A percentile compares a stretch with the other conserved stretches of the same genome.
These are phyloP conservation scores for Xylocampa areola DNA, from an alignment of 2,888 invertebrate species.

Conservation along the genomic window DNA sequence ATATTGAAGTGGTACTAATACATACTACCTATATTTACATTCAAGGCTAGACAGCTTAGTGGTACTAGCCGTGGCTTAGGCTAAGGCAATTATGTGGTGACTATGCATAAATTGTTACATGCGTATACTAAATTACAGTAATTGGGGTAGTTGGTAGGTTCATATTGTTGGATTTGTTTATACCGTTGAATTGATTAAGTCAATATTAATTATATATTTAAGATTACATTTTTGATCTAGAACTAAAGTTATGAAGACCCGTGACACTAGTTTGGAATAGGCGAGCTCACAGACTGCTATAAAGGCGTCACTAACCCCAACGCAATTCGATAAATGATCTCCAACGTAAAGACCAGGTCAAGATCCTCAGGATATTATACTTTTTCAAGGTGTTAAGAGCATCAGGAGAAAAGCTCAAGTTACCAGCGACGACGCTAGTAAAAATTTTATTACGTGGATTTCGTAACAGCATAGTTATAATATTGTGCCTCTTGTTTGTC, in stretches of 20 bases:
- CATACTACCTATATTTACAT: constrained; percentile 2
- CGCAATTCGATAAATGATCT: too few species aligned
- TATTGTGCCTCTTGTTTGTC: constrained; percentile 1
- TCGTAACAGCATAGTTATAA: too few species aligned
- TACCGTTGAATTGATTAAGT: too few species aligned
- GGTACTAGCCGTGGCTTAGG: constrained; percentile 41
- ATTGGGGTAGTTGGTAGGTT: constrained; percentile 18
- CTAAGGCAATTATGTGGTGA: constrained; percentile 29
- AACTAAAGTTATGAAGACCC: too few species aligned
- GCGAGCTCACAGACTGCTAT: too few species aligned
- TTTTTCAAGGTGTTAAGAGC: too few species aligned
- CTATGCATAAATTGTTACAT: constrained; percentile 31
- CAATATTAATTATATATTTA: too few species aligned
- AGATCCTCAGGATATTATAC: too few species aligned
- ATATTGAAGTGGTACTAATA: constrained; percentile 2
- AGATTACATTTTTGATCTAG: too few species aligned
- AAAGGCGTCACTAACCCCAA: too few species aligned
- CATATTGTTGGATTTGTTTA: constrained; percentile 14
- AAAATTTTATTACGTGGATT: constrained; percentile 14
- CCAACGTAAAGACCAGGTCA: too few species aligned
- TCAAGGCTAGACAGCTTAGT: constrained; percentile 33
- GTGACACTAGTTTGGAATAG: too few species aligned
- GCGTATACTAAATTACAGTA: constrained; percentile 21
- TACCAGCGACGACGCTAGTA: background rate
- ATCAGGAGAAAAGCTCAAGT: background rate